phyloP scores from a whole-genome alignment of 2,797 vertebrate genomes.

The Ptychadena robeensis region DNA sequence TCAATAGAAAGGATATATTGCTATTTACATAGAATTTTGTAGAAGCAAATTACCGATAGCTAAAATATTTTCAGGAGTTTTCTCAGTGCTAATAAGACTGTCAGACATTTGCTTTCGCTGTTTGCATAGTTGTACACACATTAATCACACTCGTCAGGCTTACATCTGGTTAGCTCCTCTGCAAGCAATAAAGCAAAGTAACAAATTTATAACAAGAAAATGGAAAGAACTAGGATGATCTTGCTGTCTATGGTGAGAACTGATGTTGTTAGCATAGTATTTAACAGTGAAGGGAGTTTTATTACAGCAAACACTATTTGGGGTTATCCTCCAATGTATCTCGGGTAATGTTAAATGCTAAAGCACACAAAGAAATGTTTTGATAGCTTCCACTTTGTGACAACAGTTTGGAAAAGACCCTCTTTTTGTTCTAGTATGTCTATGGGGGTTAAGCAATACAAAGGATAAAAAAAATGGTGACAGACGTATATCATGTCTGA shows the following conservation, averaged over 20 bases:
- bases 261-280: background rate
- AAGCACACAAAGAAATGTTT: too few species aligned
- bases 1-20: background rate
- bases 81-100: background rate
- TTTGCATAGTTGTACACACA: background rate
- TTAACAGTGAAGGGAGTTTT: background rate
- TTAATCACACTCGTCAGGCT: background rate
- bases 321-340: too few species aligned
- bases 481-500: too few species aligned
- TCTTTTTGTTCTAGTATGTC: too few species aligned
- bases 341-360: too few species aligned
- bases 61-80: background rate
- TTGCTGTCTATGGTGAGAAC: background rate
- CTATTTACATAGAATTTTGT: background rate
- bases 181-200: background rate
- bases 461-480: too few species aligned
- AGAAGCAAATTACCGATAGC: background rate
- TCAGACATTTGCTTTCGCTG: too few species aligned
- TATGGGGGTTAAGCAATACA: too few species aligned
- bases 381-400: too few species aligned
- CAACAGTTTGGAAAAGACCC: too few species aligned
- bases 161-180: background rate
- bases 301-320: too few species aligned
- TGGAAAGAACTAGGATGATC: background rate
- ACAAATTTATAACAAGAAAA: background rate